phyloP scores from a whole-genome alignment of 1,140 invertebrate species.

The Leucophenga varia region DNA sequence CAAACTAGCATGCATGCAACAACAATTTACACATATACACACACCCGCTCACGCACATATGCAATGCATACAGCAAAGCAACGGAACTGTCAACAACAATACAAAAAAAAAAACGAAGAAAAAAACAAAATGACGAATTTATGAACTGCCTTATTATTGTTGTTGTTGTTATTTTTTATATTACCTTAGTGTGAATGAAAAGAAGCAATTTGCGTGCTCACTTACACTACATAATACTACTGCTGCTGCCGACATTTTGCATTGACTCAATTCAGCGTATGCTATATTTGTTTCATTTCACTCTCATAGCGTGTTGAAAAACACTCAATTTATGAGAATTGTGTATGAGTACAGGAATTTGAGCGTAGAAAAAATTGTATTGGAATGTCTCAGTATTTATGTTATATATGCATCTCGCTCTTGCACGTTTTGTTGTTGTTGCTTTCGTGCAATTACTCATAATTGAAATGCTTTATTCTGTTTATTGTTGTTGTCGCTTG shows the following conservation, averaged over 20 bases:
- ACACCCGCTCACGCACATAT: constrained; percentile 5
- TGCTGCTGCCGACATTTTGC: constrained; percentile 6
- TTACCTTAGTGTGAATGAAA: neutral
- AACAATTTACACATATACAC: neutral
- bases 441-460: constrained; percentile 12
- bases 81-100: constrained; percentile 51
- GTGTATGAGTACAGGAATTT: constrained; percentile 39
- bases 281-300: constrained; percentile 18
- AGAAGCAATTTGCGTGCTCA: no score
- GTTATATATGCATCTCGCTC: constrained; percentile 29
- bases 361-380: no score
- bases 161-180: neutral
- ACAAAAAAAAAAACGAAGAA: no score
- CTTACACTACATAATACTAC: no score
- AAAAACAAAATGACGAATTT: constrained; percentile 57
- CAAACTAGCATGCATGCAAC: no score
- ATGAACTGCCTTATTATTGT: constrained; percentile 31
- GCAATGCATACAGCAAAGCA: constrained; percentile 24
- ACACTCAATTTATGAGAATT: constrained; percentile 3
- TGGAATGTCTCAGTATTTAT: no score
- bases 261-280: constrained; percentile 2
- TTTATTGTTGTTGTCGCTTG: constrained; percentile 19
- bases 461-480: constrained; percentile 19
- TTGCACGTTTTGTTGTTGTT: constrained; percentile 28
- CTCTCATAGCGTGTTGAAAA: constrained; percentile 5